phyloP scores from a whole-genome alignment of 1,140 invertebrate genomes.

The Mycetomoellerius zeteki region DNA sequence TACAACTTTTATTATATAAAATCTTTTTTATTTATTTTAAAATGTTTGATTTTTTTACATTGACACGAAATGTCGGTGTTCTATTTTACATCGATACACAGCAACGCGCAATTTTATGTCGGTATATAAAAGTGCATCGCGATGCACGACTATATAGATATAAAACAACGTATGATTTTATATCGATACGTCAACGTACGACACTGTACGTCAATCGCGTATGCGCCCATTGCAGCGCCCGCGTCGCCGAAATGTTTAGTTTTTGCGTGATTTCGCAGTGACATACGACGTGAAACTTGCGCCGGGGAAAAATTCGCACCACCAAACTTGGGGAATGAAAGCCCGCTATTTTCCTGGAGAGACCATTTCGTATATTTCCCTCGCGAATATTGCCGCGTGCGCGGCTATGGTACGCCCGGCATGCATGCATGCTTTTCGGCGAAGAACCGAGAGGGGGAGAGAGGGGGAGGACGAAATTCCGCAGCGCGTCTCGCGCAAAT shows the following conservation, averaged over 20 bases:
- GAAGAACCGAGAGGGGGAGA: neutral
- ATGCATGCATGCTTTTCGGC: conserved; percentile 53
- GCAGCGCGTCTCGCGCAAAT: conserved; percentile 52
- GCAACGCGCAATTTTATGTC: conserved; percentile 17
- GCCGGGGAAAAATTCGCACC: conserved; percentile 15
- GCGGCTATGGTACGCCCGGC: conserved; percentile 19
- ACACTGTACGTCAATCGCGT: neutral
- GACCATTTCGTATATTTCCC: conserved; percentile 42
- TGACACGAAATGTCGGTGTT: neutral
- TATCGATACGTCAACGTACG: conserved; percentile 29
- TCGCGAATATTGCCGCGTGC: conserved; percentile 42
- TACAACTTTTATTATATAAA: neutral
- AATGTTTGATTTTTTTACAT: conserved; percentile 36
- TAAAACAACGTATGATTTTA: conserved; percentile 38
- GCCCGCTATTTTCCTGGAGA: conserved; percentile 43
- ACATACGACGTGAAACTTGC: conserved; percentile 21
- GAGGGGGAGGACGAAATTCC: conserved; percentile 33
- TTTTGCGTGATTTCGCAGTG: conserved; percentile 31
- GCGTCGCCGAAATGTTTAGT: neutral
- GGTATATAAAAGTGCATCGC: conserved; percentile 12
- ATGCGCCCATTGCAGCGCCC: neutral
- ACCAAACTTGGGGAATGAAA: conserved; percentile 34
- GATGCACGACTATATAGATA: conserved; percentile 9
- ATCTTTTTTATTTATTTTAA: conserved; percentile 22
- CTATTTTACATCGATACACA: conserved; percentile 6